Evolutionary conservation across 2,113 vertebrate species (phyloP).

Genomic region (Ochotona princeps): DNA sequence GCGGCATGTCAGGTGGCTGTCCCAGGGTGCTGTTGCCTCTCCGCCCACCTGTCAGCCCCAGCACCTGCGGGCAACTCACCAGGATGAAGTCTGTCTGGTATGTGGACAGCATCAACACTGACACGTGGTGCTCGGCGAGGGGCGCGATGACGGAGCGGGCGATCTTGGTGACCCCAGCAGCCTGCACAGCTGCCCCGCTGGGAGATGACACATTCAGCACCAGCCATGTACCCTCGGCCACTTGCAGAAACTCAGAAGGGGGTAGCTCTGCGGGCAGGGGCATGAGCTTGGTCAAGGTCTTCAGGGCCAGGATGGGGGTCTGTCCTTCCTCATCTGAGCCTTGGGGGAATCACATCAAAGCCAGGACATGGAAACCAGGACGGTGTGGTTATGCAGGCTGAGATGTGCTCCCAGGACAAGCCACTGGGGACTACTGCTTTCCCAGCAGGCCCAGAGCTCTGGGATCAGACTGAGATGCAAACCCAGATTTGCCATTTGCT

Average conservation of each 20-base stretch:
- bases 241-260: constrained; percentile 93
- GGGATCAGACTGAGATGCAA: neutral
- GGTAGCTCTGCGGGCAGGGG: constrained; percentile 89
- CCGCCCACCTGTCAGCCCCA: no score
- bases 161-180: constrained; percentile 97
- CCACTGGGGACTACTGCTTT: neutral
- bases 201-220: constrained; percentile 96
- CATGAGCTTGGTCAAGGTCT: neutral
- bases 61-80: neutral
- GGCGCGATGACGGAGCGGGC: constrained; percentile 96
- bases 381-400: neutral
- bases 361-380: neutral
- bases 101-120: constrained; percentile 93
- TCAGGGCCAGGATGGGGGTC: neutral
- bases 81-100: constrained; percentile 77
- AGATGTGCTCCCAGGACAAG: neutral
- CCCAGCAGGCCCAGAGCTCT: neutral
- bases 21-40: no score
- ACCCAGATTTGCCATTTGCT: neutral
- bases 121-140: constrained; percentile 96
- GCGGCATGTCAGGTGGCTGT: neutral
- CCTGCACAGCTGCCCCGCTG: constrained; percentile 91
- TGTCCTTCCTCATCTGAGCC: neutral
- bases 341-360: neutral
- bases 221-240: constrained; percentile 94